phyloP scores from a whole-genome alignment of 1,140 invertebrate genomes.

The Paramacrobiotus metropolitanus region DNA sequence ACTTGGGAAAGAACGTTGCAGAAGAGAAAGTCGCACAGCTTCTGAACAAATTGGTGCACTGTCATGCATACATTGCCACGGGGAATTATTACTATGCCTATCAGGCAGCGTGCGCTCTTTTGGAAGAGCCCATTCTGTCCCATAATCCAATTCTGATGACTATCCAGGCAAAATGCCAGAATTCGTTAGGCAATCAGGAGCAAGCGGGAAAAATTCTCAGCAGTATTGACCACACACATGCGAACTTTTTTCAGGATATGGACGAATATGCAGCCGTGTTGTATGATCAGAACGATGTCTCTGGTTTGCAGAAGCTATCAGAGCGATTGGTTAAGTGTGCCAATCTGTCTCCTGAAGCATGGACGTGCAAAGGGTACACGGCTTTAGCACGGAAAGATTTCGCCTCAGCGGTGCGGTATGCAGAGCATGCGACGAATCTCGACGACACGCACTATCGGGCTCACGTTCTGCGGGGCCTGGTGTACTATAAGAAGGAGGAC shows the following conservation, averaged over 20 bases:
- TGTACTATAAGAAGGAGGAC: not conserved
- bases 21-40: not conserved
- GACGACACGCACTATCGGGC: not conserved
- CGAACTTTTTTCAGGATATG: conserved; percentile 1
- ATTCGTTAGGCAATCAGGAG: not conserved
- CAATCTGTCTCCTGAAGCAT: not conserved
- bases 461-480: not conserved
- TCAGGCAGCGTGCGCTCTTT: not conserved
- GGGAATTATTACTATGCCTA: not conserved
- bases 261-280: not conserved
- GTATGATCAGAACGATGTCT: not conserved
- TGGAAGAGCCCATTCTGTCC: not conserved
- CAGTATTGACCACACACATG: not conserved
- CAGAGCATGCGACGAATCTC: not conserved
- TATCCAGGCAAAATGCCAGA: not conserved
- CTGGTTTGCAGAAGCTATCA: not conserved
- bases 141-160: conserved; percentile 2
- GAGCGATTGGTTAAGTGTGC: not conserved
- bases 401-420: not conserved
- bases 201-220: not conserved
- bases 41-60: not conserved
- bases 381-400: not conserved
- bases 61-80: not conserved
- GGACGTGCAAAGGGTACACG: not conserved
- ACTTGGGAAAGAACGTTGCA: not conserved